Percentiles rank a stretch among this genome's conserved stretches.
Conservation (phyloP, 1,140 invertebrate species). For the Holcopasites calliopsidis region DNA sequence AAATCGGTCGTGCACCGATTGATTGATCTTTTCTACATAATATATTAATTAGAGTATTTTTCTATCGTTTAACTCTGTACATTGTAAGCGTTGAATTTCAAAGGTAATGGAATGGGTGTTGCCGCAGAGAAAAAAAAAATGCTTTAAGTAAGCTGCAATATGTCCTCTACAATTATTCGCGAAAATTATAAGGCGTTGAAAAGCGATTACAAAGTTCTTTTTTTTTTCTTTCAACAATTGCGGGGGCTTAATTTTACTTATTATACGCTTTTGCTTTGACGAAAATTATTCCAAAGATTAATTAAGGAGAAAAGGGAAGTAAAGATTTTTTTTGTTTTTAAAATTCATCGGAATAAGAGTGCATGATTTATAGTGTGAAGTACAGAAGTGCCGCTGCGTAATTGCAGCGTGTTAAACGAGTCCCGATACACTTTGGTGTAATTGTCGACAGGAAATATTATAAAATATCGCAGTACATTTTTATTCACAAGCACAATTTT, state of each 20-base stretch:
- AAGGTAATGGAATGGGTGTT: conserved; percentile 29
- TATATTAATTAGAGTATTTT: conserved; percentile 15
- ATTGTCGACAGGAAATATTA: conserved; percentile 1
- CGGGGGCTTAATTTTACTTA: conserved; percentile 11
- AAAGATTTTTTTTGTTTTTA: too few species aligned
- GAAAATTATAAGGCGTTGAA: conserved; percentile 7
- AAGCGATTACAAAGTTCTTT: too few species aligned
- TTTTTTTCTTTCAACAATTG: too few species aligned
- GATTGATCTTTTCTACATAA: conserved; percentile 42
- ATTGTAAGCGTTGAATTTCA: conserved; percentile 40
- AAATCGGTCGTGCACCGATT: conserved; percentile 32
- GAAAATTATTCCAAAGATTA: neutral
- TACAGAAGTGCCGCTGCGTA: too few species aligned
- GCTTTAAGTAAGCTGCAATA: conserved; percentile 7
- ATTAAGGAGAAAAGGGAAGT: neutral
- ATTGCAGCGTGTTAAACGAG: too few species aligned
- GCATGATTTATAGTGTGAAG: neutral
- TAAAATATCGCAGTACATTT: conserved; percentile 4
- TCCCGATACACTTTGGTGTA: neutral
- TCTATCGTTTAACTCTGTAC: conserved; percentile 17
- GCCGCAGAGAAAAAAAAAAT: conserved; percentile 18
- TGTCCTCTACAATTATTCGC: conserved; percentile 7
- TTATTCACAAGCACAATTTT: conserved; percentile 19
- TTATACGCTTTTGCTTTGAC: neutral
- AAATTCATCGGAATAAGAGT: too few species aligned